A percentile compares a stretch with the other conserved stretches of the same genome.
Evolutionary conservation across 1,140 invertebrate species (phyloP).

Genomic region (Nautilus pompilius): DNA sequence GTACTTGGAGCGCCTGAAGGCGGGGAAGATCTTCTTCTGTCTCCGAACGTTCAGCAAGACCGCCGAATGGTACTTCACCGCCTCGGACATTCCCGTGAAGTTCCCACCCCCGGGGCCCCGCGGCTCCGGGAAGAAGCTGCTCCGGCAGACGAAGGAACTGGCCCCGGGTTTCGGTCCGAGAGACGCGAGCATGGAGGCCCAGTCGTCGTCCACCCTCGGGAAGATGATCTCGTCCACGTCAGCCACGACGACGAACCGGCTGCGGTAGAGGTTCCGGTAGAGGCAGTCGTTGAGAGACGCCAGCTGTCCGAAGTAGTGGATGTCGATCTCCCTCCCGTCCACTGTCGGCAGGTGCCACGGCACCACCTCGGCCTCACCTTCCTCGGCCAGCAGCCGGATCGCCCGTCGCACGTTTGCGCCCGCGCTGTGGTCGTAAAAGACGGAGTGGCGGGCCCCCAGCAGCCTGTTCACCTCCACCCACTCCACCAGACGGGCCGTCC

Average conservation of each 20-base stretch:
- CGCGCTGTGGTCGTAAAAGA: constrained; percentile 88
- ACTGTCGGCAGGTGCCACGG: constrained; percentile 74
- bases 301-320: constrained; percentile 37
- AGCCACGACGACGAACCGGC: constrained; percentile 17
- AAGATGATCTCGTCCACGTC: constrained; percentile 35
- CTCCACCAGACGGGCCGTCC: constrained; percentile 74
- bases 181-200: constrained; percentile 13
- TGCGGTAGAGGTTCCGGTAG: constrained; percentile 17
- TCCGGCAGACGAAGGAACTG: constrained; percentile 9
- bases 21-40: constrained; percentile 9
- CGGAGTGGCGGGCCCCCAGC: constrained; percentile 83
- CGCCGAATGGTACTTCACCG: constrained; percentile 12
- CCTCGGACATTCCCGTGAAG: constrained; percentile 3
- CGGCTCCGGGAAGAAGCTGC: constrained; percentile 28
- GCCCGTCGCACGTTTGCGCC: constrained; percentile 69
- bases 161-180: neutral
- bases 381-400: constrained; percentile 67
- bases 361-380: constrained; percentile 69
- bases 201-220: constrained; percentile 16
- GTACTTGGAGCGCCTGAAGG: constrained; percentile 72
- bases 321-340: constrained; percentile 22
- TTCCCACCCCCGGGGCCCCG: constrained; percentile 12
- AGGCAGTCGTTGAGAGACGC: constrained; percentile 33
- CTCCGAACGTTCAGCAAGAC: constrained; percentile 16
- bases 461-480: constrained; percentile 87